These are phyloP conservation scores for Tiliacea citrago DNA, from an alignment of 2,888 invertebrate species.

Conservation along the genomic window DNA sequence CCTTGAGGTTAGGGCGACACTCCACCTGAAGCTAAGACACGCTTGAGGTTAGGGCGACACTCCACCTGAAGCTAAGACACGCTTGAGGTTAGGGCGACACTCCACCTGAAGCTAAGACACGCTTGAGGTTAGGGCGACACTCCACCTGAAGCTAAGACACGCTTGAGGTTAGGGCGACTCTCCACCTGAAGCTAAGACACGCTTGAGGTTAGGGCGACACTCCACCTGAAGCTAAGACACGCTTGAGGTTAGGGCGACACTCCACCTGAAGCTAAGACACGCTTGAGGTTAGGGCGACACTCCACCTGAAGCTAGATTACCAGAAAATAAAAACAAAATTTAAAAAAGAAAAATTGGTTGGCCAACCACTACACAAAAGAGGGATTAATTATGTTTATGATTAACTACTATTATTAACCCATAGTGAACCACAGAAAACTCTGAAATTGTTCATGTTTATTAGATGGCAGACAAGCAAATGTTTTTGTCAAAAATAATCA, in stretches of 20 bases:
- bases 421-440: neutral
- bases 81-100: neutral
- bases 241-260: neutral
- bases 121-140: neutral
- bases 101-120: slow-evolving; percentile 25
- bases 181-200: slow-evolving; percentile 25
- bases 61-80: slow-evolving; percentile 25
- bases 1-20: neutral
- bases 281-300: too few relatives aligned
- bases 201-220: neutral
- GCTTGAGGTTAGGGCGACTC: neutral
- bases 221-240: slow-evolving; percentile 25
- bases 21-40: slow-evolving; percentile 25
- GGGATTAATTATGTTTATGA: neutral
- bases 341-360: neutral
- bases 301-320: neutral
- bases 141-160: slow-evolving; percentile 25
- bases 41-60: neutral
- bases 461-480: neutral
- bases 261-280: slow-evolving; percentile 25
- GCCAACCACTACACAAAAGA: neutral
- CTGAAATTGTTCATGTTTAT: neutral
- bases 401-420: neutral
- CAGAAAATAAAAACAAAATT: neutral
- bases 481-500: too few relatives aligned